phyloP scores from a whole-genome alignment of 1,140 invertebrate genomes.

The Heterodera carotae region DNA sequence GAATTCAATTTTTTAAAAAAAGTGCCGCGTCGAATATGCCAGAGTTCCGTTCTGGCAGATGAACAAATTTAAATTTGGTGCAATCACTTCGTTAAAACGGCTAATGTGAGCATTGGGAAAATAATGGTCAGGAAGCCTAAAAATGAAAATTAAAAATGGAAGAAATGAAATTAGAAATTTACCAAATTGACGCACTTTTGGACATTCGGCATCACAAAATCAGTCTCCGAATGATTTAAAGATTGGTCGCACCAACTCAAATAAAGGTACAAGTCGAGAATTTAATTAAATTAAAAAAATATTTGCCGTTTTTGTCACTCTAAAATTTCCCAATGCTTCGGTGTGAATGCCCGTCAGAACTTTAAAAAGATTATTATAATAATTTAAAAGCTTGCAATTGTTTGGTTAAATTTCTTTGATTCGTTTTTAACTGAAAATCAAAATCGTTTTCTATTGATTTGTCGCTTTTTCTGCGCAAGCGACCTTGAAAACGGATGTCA shows the following conservation, averaged over 20 bases:
- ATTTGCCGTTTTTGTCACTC: conserved; percentile 23
- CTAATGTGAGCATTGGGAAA: conserved; percentile 59
- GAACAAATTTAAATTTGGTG: conserved; percentile 66
- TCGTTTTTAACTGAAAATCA: too few relatives aligned
- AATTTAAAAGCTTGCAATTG: too few relatives aligned
- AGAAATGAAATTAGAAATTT: conserved; percentile 8
- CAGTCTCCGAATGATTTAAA: conserved; percentile 50
- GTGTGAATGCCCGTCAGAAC: conserved; percentile 59
- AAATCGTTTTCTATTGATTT: too few relatives aligned
- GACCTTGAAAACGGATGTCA: too few relatives aligned
- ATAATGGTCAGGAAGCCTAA: conserved; percentile 69
- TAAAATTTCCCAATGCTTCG: conserved; percentile 54
- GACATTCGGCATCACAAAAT: conserved; percentile 60
- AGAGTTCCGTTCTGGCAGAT: conserved; percentile 65
- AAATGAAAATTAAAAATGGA: background rate
- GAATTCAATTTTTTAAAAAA: conserved; percentile 24
- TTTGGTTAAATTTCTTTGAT: too few relatives aligned
- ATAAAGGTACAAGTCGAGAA: conserved; percentile 61
- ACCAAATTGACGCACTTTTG: conserved; percentile 55
- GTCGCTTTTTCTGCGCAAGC: too few relatives aligned
- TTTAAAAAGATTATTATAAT: too few relatives aligned
- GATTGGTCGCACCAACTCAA: conserved; percentile 57
- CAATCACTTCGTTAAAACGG: conserved; percentile 60
- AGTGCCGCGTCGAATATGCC: conserved; percentile 65
- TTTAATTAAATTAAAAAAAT: background rate